A percentile compares a stretch with the other conserved stretches of the same genome.
These are phyloP conservation scores for Rotaria magnacalcarata DNA, from an alignment of 2,888 invertebrate genomes.

Conservation along the genomic window DNA sequence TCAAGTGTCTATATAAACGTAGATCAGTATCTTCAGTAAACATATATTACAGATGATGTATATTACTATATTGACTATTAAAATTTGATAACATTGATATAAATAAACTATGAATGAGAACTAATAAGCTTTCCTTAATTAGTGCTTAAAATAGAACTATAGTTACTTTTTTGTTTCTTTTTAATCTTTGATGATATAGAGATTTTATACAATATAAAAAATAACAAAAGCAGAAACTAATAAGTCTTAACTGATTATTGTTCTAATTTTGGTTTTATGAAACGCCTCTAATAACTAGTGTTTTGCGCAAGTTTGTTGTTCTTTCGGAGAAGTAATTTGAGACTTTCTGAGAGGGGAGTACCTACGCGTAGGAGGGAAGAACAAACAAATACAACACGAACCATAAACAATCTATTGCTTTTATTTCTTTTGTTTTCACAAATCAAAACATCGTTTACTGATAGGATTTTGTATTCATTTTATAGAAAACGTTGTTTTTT, in stretches of 20 bases:
- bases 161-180: neutral
- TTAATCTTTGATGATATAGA: neutral
- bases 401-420: no score
- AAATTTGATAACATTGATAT: neutral
- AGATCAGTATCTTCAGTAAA: neutral
- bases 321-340: no score
- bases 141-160: neutral
- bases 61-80: neutral
- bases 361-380: no score
- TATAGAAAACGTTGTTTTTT: no score
- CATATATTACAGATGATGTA: neutral
- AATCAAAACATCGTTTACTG: no score
- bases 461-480: no score
- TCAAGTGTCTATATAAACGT: neutral
- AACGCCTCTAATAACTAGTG: neutral
- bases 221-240: neutral
- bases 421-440: no score
- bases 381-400: no score
- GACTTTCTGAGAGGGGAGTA: no score
- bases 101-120: neutral
- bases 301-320: no score
- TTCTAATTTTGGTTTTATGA: neutral
- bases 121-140: neutral
- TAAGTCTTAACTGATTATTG: neutral
- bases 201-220: neutral